Percentiles rank a stretch among this genome's conserved stretches.
These are phyloP conservation scores for Ataeniobius toweri DNA, from an alignment of 2,797 vertebrate species.

Conservation along the genomic window DNA sequence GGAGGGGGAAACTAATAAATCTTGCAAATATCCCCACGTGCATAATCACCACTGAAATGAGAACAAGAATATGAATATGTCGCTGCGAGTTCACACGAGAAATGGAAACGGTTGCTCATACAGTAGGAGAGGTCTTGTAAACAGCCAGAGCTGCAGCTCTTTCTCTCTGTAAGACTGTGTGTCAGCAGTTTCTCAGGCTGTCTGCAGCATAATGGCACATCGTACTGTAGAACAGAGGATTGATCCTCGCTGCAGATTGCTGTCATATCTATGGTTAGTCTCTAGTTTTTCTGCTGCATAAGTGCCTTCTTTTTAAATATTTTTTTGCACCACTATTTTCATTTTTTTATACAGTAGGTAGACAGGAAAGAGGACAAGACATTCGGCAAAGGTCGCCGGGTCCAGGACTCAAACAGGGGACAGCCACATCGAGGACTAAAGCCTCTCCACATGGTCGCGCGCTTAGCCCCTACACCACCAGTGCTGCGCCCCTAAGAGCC, in stretches of 20 bases:
- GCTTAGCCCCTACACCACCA: too few relatives aligned
- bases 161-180: conserved; percentile 2
- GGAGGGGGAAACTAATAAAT: conserved; percentile 32
- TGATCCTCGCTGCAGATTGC: conserved; percentile 23
- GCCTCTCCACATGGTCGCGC: too few relatives aligned
- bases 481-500: too few relatives aligned
- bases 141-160: conserved; percentile 12
- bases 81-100: conserved; percentile 17
- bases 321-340: too few relatives aligned
- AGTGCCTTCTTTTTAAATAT: not conserved
- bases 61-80: conserved; percentile 31
- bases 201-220: conserved; percentile 4
- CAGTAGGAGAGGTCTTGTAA: conserved; percentile 14
- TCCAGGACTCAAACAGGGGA: too few relatives aligned
- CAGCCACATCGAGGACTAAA: too few relatives aligned
- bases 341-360: too few relatives aligned
- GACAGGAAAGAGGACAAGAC: too few relatives aligned
- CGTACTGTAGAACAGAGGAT: conserved; percentile 6
- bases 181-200: not conserved
- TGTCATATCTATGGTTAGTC: conserved; percentile 15
- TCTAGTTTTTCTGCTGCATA: not conserved
- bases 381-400: too few relatives aligned
- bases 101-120: conserved; percentile 3
- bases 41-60: conserved; percentile 36
- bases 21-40: conserved; percentile 30